Conservation (phyloP, 2,888 invertebrate species). For the Caradrina clavipalpis region DNA sequence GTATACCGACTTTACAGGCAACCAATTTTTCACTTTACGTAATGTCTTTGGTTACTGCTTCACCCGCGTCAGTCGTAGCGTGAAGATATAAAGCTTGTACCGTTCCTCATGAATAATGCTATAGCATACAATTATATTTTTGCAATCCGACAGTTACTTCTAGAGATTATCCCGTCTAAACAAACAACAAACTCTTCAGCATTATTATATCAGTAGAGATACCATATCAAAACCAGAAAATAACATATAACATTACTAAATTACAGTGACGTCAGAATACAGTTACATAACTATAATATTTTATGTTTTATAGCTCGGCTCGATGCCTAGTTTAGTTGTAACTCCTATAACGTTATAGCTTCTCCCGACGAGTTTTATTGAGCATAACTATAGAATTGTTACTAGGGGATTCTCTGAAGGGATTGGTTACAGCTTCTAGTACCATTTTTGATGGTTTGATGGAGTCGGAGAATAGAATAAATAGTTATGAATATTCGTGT, state of each 20-base stretch:
- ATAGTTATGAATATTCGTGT: too few relatives aligned
- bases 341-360: conserved; percentile 29
- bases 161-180: too few relatives aligned
- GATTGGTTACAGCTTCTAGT: conserved; percentile 4
- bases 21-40: too few relatives aligned
- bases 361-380: conserved; percentile 33
- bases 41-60: too few relatives aligned
- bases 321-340: conserved; percentile 42
- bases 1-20: too few relatives aligned
- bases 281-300: conserved; percentile 42
- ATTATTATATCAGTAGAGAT: too few relatives aligned
- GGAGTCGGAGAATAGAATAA: neutral
- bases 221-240: conserved; percentile 3
- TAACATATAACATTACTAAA: neutral
- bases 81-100: too few relatives aligned
- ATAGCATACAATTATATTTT: too few relatives aligned
- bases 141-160: too few relatives aligned
- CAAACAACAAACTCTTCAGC: too few relatives aligned
- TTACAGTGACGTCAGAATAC: conserved; percentile 1
- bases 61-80: too few relatives aligned
- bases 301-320: conserved; percentile 31
- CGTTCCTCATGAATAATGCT: too few relatives aligned
- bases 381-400: conserved; percentile 35
- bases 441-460: neutral
- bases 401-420: neutral